These are phyloP conservation scores for Euzophera pinguis DNA, from an alignment of 2,888 invertebrate species.

Conservation along the genomic window DNA sequence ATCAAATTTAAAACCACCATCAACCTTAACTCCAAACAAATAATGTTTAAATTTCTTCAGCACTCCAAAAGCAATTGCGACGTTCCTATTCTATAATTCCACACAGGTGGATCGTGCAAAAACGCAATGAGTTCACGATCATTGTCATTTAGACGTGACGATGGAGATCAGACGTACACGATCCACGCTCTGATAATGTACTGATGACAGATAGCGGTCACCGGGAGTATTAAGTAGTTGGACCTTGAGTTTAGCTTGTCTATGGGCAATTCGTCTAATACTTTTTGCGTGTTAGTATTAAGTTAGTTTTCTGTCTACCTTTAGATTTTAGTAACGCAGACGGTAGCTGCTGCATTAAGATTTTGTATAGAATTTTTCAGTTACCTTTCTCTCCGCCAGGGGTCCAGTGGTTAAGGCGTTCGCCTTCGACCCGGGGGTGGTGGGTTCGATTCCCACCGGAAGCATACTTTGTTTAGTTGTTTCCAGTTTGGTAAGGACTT, in stretches of 20 bases:
- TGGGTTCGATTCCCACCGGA: no score
- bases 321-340: no score
- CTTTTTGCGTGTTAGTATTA: no score
- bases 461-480: no score
- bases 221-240: background rate
- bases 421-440: no score
- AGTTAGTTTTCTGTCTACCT: no score
- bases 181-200: conserved; percentile 29
- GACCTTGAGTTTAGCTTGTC: background rate
- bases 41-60: conserved; percentile 7
- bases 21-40: background rate
- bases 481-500: no score
- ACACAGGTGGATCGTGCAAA: conserved; percentile 62
- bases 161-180: conserved; percentile 31
- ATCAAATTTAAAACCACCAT: background rate
- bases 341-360: no score
- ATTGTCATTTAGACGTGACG: conserved; percentile 59
- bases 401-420: no score
- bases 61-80: background rate
- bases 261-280: no score
- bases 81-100: conserved; percentile 16
- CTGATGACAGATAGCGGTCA: conserved; percentile 33
- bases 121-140: conserved; percentile 70
- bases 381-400: no score
- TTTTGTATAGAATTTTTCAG: no score